Evolutionary conservation across 2,888 invertebrate genomes (phyloP), one percentile per base, ranked within the genome.

Genomic region (Halocaridina rubra): DNA sequence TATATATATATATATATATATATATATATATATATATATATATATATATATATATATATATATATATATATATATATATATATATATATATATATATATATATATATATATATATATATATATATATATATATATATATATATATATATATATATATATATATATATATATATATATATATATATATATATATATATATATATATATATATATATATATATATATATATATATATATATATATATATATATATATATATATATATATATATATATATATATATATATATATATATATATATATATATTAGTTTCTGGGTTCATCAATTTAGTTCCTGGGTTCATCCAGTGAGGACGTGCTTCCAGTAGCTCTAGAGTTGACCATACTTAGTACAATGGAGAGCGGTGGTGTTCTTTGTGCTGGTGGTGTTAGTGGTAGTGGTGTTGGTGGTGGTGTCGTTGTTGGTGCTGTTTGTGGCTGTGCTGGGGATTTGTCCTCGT

Each of bases 51-150:
- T 22, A 72, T 30, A 72, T 39, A 72, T 30, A 72, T 39, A 72
- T 16, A 30, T 16, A 72, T 39, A 72, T 30, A 72, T 2, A 72
- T 30, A 72, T 39, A 39, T 24, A 33, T 33, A 32, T 33, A 32
- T 33, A 32, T 33, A 32, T 33, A 32, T n/a, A 13, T 16, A 80
- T 53, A 80, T 19, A 80, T 30, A 71, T 16, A 53, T 29, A 46
- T 22, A 69, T 39, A 39, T 30, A 79, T 22, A 67, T 30, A 79
- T 67, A 79, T 22, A 79, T 30, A 71, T 4, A 71, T 19, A 69
- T 8, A 59, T 30, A 46, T 13, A 69, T 29, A 39, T 29, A 78
- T 29, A 78, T 27, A 61, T 22, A 77, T 19, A 77, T 33, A 77
- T 61, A 32, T 39, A 64, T 46, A 64, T 39, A 78, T 27, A 61